These are phyloP conservation scores for Anisognathus igniventris DNA, from an alignment of 2,797 vertebrate genomes.

Conservation along the genomic window DNA sequence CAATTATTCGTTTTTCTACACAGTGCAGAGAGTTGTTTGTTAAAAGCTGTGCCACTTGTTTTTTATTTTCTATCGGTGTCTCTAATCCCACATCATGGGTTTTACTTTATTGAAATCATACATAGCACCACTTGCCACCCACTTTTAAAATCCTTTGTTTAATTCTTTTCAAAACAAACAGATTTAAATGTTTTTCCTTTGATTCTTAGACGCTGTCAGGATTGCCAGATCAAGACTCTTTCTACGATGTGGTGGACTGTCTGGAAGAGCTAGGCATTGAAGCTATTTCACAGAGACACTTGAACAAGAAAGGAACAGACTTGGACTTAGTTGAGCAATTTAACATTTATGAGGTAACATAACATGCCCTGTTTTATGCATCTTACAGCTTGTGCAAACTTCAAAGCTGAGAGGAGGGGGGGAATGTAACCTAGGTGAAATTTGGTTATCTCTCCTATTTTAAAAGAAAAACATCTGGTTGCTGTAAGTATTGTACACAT, in stretches of 20 bases:
- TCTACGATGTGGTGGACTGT: conserved; percentile 94
- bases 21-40: not conserved
- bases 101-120: conserved; percentile 25
- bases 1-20: conserved; percentile 14
- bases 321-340: conserved; percentile 94
- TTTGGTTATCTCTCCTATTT: conserved; percentile 47
- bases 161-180: conserved; percentile 52
- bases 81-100: conserved; percentile 15
- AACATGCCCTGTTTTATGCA: conserved; percentile 32
- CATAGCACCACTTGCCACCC: not conserved
- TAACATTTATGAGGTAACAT: conserved; percentile 93
- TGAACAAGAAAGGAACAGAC: conserved; percentile 92
- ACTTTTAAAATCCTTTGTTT: conserved; percentile 21
- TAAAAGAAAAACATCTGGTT: conserved; percentile 39
- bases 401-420: not conserved
- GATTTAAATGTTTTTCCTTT: conserved; percentile 57
- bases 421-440: conserved; percentile 2
- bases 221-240: conserved; percentile 93
- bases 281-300: conserved; percentile 85
- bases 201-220: conserved; percentile 85
- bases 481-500: not conserved
- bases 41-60: conserved; percentile 33
- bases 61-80: conserved; percentile 1
- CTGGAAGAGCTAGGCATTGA: conserved; percentile 94
- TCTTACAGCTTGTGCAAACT: not conserved